These are phyloP conservation scores for Hyla sarda DNA, from an alignment of 2,113 vertebrate species.

Conservation along the genomic window DNA sequence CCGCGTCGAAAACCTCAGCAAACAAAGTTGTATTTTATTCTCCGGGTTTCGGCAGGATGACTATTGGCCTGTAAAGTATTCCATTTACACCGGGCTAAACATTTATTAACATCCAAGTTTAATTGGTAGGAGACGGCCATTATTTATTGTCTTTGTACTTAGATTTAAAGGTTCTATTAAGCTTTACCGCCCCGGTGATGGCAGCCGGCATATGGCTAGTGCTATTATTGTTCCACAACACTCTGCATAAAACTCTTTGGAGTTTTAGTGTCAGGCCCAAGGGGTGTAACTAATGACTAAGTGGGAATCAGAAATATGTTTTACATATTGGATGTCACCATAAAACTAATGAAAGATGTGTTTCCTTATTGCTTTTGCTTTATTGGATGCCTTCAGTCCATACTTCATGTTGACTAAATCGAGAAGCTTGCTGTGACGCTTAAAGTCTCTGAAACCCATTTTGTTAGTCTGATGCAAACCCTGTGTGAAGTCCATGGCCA, in stretches of 20 bases:
- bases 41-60: slow-evolving; percentile 6
- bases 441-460: neutral
- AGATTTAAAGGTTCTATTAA: slow-evolving; percentile 50
- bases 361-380: neutral
- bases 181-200: slow-evolving; percentile 31
- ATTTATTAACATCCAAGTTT: slow-evolving; percentile 43
- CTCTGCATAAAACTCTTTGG: slow-evolving; percentile 15
- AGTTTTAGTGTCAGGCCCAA: slow-evolving; percentile 38
- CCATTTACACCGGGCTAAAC: slow-evolving; percentile 32
- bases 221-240: slow-evolving; percentile 10
- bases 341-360: slow-evolving; percentile 35
- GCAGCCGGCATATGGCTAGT: slow-evolving; percentile 22
- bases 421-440: neutral
- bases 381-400: neutral
- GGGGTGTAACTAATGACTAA: slow-evolving; percentile 36
- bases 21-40: slow-evolving; percentile 42
- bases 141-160: slow-evolving; percentile 39
- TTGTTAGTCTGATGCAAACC: neutral
- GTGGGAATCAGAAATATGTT: slow-evolving; percentile 10
- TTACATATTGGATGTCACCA: slow-evolving; percentile 36
- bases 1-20: slow-evolving; percentile 4
- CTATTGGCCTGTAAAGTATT: slow-evolving; percentile 26
- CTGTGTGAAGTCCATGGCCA: neutral
- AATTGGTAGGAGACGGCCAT: slow-evolving; percentile 29
- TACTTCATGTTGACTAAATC: neutral